Evolutionary conservation across 2,113 vertebrate genomes (phyloP).

Genomic region (Pycnonotus jocosus): DNA sequence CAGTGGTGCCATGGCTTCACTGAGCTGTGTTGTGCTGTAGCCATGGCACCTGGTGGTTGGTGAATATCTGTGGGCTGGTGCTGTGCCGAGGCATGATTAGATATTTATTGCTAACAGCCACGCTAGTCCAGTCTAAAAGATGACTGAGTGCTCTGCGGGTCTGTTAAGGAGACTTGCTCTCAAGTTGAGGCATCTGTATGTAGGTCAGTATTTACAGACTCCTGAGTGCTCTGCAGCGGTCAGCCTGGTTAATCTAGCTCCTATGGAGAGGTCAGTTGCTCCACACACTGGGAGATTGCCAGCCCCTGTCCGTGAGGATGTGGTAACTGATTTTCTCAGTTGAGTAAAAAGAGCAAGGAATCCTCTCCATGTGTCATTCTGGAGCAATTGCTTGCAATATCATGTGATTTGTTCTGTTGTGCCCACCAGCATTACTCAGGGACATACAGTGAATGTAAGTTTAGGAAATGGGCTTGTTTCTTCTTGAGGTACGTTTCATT

Average conservation of each 20-base stretch:
- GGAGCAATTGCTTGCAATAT: neutral
- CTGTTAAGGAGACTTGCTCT: neutral
- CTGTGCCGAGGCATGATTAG: neutral
- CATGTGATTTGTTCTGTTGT: neutral
- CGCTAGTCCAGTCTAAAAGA: neutral
- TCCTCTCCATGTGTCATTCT: neutral
- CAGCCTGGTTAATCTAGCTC: neutral
- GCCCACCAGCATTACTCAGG: neutral
- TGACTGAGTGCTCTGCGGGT: neutral
- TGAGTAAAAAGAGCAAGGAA: neutral
- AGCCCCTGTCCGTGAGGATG: neutral
- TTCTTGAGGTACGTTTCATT: neutral
- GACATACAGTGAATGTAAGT: neutral
- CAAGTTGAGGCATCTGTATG: rapidly evolving
- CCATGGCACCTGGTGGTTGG: neutral
- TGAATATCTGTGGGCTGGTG: neutral
- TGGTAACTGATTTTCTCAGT: neutral
- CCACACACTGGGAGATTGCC: rapidly evolving
- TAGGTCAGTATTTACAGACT: neutral
- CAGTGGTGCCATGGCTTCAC: neutral
- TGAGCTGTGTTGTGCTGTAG: neutral
- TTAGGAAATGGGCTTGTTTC: neutral
- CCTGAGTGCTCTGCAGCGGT: neutral
- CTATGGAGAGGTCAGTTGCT: neutral
- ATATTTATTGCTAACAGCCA: neutral